Evolutionary conservation across 2,797 vertebrate species (phyloP).

Genomic region (Macroramphosus scolopax): DNA sequence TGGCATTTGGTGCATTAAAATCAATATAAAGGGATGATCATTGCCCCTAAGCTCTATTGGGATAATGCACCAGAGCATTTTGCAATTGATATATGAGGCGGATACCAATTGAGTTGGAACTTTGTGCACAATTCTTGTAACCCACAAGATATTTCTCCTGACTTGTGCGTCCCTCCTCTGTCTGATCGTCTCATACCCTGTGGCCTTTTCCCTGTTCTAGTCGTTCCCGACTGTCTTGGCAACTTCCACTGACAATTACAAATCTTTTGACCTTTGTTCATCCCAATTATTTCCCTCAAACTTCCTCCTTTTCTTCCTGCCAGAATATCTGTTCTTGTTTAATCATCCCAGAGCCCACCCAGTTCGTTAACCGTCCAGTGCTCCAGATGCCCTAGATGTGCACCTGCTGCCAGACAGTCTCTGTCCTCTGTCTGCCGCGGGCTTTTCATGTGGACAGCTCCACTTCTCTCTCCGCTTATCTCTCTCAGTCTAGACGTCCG

Average conservation of each 20-base stretch:
- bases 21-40: not conserved
- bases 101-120: too few species aligned
- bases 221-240: slow-evolving; percentile 3
- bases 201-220: too few species aligned
- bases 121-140: too few species aligned
- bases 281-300: slow-evolving; percentile 9
- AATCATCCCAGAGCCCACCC: slow-evolving; percentile 24
- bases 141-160: too few species aligned
- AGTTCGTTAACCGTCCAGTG: slow-evolving; percentile 9
- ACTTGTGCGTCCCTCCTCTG: too few species aligned
- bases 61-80: not conserved
- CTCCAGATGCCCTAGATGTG: slow-evolving; percentile 29
- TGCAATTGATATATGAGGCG: too few species aligned
- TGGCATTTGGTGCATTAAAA: not conserved
- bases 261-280: slow-evolving; percentile 36
- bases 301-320: slow-evolving; percentile 3
- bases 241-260: slow-evolving; percentile 22
- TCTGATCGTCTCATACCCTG: too few species aligned
- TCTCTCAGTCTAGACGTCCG: slow-evolving; percentile 41
- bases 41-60: not conserved
- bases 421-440: too few species aligned
- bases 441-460: slow-evolving; percentile 18
- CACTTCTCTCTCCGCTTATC: slow-evolving; percentile 6
- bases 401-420: slow-evolving; percentile 45
- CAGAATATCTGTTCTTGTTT: slow-evolving; percentile 6